Percentiles rank a stretch among this genome's conserved stretches.
phyloP scores from a whole-genome alignment of 53 echinoderm and acorn worm species.

The Pentamera pediparva region DNA sequence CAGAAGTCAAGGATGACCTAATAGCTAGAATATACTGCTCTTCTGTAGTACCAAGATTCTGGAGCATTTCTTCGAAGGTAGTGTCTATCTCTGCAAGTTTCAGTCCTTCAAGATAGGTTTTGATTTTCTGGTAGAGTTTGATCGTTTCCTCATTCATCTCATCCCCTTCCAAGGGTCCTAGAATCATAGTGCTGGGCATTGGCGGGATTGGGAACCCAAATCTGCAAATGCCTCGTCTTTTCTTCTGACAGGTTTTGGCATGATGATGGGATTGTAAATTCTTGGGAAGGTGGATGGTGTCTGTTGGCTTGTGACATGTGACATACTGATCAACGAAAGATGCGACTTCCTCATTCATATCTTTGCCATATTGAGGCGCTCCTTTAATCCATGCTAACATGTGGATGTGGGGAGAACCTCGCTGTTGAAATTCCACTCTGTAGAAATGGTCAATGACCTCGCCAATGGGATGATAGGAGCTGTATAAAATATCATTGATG shows the following conservation, averaged over 20 bases:
- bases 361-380: conserved; percentile 9
- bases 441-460: conserved; percentile 29
- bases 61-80: conserved; percentile 10
- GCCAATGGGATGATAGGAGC: conserved; percentile 35
- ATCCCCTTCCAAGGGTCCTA: not conserved
- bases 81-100: conserved; percentile 21
- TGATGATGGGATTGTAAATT: conserved; percentile 28
- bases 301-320: not conserved
- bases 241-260: conserved; percentile 30
- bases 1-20: conserved; percentile 6
- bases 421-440: conserved; percentile 40
- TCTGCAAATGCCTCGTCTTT: conserved; percentile 15
- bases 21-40: conserved; percentile 34
- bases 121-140: not conserved
- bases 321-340: conserved; percentile 32
- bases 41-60: conserved; percentile 29
- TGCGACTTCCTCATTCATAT: conserved; percentile 3
- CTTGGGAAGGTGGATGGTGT: not conserved
- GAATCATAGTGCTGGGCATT: conserved; percentile 16
- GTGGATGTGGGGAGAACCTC: conserved; percentile 39
- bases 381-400: conserved; percentile 25
- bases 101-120: conserved; percentile 8
- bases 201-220: conserved; percentile 37
- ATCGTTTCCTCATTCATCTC: not conserved
- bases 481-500: conserved; percentile 21